phyloP scores from a whole-genome alignment of 2,888 invertebrate genomes.

The Petrophora chlorosata region DNA sequence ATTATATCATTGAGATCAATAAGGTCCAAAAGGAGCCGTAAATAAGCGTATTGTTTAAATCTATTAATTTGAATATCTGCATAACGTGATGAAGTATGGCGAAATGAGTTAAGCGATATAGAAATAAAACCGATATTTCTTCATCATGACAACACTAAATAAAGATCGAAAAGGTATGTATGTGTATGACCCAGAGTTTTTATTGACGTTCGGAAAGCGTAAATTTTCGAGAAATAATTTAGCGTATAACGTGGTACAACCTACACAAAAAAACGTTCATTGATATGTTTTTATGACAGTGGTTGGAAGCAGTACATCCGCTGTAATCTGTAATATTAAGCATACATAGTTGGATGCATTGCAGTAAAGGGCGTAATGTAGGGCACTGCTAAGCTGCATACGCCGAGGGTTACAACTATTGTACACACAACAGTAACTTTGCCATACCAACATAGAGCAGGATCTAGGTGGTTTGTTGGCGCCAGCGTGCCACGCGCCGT shows the following conservation, averaged over 20 bases:
- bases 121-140: no score
- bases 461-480: slow-evolving; percentile 19
- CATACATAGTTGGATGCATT: slow-evolving; percentile 46
- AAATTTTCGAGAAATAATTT: no score
- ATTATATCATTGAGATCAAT: background rate
- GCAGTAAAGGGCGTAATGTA: slow-evolving; percentile 52
- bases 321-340: no score
- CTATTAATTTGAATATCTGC: no score
- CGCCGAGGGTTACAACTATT: slow-evolving; percentile 35
- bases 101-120: slow-evolving; percentile 2
- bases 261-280: background rate
- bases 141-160: no score
- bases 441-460: background rate
- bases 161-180: no score
- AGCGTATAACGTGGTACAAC: no score
- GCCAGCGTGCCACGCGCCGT: slow-evolving; percentile 22
- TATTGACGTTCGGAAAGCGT: no score
- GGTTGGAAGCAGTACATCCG: slow-evolving; percentile 41
- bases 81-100: slow-evolving; percentile 1
- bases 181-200: no score
- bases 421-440: slow-evolving; percentile 8
- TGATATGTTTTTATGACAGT: slow-evolving; percentile 1
- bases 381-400: slow-evolving; percentile 40
- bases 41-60: background rate
- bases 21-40: background rate